Base-by-base conservation (phyloP, 2,113 vertebrate species). In the Rhinogobius similis region DNA sequence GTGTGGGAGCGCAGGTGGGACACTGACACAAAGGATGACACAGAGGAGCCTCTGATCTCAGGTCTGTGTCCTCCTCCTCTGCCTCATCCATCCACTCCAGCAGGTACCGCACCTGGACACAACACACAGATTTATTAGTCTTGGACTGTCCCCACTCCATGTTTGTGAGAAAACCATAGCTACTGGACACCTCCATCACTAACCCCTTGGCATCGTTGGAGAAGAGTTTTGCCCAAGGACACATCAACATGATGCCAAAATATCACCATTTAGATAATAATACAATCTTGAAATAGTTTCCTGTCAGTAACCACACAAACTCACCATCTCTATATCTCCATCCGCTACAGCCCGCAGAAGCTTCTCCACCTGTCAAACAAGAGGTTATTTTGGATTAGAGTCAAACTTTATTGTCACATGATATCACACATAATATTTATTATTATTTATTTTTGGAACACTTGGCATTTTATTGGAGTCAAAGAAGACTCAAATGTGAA, bases 11-110 rank as follows among this genome's bases (percentile, higher is more conserved):
- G 59, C 98, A 99, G 65, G 82, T 93, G 1, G 91, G 78, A 82
- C 98, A 99, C 83, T 98, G 96, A 85, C 98, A 99, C 81, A 99
- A 89, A 0, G 98, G 98, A 70, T 99, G 98, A 75, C 98, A 99
- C 48, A 98, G 92, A 20, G 93, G 92, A 0, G 76, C 72, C 27
- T 92, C 92, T 0, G 72, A 53, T 8, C 59, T 27, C 14, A 63
- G 66, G 56, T n/a, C 43, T 0, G 84, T 93, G 0, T 94, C 81
- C 10, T 84, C 91, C 7, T 87, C 90, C 12, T 96, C 96, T n/a
- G 95, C 94, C 0, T 95, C 94, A 5, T 98, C 96, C 7, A 91
- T 65, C 98, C 96, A 99, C 73, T 97, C 98, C 88, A 98, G 61
- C 67, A 99, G 94, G 82, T 98, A 99, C 3, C 96, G 96, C 41